Evolutionary conservation across 2,888 invertebrate species (phyloP).

Genomic region (Drosophila picticornis): DNA sequence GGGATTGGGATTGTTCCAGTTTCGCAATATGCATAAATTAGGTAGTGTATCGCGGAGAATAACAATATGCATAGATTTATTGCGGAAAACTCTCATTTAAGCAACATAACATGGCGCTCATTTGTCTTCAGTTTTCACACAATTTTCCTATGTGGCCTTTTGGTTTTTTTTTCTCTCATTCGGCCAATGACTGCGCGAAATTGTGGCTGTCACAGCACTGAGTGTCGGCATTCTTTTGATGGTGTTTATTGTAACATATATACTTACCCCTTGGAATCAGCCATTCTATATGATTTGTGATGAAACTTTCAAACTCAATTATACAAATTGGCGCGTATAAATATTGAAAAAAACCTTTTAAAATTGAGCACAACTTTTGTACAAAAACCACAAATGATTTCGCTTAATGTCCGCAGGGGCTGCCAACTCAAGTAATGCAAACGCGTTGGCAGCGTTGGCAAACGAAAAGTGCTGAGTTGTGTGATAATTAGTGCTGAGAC

Average conservation of each 20-base stretch:
- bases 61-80: neutral
- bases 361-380: conserved; percentile 58
- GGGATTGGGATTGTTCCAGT: conserved; percentile 53
- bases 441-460: conserved; percentile 41
- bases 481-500: conserved; percentile 55
- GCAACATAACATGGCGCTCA: conserved; percentile 3
- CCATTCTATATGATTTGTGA: conserved; percentile 75
- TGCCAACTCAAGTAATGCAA: conserved; percentile 50
- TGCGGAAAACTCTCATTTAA: neutral
- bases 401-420: conserved; percentile 45
- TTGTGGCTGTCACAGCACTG: conserved; percentile 70
- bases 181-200: conserved; percentile 81
- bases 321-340: conserved; percentile 48
- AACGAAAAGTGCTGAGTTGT: conserved; percentile 64
- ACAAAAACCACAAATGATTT: conserved; percentile 65
- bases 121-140: conserved; percentile 24
- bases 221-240: conserved; percentile 70
- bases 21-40: conserved; percentile 40
- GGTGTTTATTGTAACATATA: conserved; percentile 22
- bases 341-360: conserved; percentile 33
- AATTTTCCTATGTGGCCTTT: conserved; percentile 70
- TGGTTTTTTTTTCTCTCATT: conserved; percentile 40
- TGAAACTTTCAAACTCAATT: conserved; percentile 69
- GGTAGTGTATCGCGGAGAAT: neutral
- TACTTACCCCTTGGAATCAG: conserved; percentile 85